Base-by-base conservation (phyloP, 2,113 vertebrate species). In the Toxotes chatareus region DNA sequence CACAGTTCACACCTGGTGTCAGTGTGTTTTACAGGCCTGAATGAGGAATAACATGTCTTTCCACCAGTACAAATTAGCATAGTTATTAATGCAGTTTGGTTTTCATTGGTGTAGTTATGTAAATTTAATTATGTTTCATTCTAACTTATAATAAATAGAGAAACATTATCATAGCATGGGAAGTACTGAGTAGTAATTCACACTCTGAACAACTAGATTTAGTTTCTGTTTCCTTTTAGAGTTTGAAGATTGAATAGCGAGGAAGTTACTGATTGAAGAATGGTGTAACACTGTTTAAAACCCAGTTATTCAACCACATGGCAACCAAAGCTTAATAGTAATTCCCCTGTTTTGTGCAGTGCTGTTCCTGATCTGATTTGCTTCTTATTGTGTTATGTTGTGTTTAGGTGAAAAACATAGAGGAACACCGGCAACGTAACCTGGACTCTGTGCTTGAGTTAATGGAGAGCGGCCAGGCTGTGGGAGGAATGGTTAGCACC, bases 401-500 rank as follows among this genome's bases (percentile, higher is more conserved):
- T 46, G 13, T 32, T 74, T 49, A 99, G 98, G 98, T 99, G 75
- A 99, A 99, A 94, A 99, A 98, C 87, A 99, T 99, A 0, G 97
- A 99, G 88, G 98, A 99, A 77, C 98, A 99, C 90, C 95, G 97
- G 21, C 95, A 98, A 70, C 95, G 97, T 64, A 97, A 95, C 89
- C 92, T 98, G 86, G 98, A 99, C 91, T 97, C 98, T 0, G 98
- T 99, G 84, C 95, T 97, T 93, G 98, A 99, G 90, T 94, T 99
- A 93, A 99, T 99, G 98, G 98, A 99, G 92, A 97, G 98, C 0
- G 98, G 98, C 5, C 98, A 99, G 91, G 98, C 98, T 0, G 98
- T 99, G 64, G 98, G 98, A 19, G 98, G 98, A 89, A 99, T 99
- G 97, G 98, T 99, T 88, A 97, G 97, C 96, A 99, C 98, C 65